Conservation (phyloP, 1,140 invertebrate species). For the Pseudoatta argentina region DNA sequence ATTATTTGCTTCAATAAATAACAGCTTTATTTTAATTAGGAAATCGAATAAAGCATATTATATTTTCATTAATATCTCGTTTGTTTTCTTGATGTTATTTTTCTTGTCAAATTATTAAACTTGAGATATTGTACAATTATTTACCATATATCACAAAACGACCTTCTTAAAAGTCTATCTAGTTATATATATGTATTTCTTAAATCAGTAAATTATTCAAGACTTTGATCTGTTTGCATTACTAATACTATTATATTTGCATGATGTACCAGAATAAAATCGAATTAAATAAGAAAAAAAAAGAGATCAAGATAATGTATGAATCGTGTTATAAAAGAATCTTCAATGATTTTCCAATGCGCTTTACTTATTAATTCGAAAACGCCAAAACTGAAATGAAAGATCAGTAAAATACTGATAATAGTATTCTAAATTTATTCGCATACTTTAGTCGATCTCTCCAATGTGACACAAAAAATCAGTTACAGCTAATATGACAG, state of each 20-base stretch:
- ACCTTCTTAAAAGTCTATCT: constrained; percentile 28
- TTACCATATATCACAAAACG: not conserved
- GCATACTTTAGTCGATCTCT: not conserved
- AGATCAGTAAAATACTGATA: not conserved
- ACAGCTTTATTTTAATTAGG: not conserved
- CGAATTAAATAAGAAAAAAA: not conserved
- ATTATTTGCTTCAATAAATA: not conserved
- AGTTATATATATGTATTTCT: constrained; percentile 43
- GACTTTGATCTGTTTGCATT: not conserved
- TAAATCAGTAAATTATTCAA: constrained; percentile 51
- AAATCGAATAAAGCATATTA: not conserved
- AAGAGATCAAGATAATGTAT: not conserved
- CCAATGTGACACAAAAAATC: not conserved
- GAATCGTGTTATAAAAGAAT: not conserved
- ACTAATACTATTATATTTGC: not conserved
- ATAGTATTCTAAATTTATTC: not conserved
- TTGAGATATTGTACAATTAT: not conserved
- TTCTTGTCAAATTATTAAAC: not conserved
- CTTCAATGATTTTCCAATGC: not conserved
- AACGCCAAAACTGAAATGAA: not conserved
- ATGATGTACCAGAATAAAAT: not conserved
- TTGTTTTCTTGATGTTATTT: not conserved
- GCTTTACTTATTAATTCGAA: not conserved
- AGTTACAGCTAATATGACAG: not conserved
- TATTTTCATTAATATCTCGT: too few species aligned